Base-by-base conservation (phyloP, 2,888 invertebrate genomes). In the Caenorhabditis sp. region DNA sequence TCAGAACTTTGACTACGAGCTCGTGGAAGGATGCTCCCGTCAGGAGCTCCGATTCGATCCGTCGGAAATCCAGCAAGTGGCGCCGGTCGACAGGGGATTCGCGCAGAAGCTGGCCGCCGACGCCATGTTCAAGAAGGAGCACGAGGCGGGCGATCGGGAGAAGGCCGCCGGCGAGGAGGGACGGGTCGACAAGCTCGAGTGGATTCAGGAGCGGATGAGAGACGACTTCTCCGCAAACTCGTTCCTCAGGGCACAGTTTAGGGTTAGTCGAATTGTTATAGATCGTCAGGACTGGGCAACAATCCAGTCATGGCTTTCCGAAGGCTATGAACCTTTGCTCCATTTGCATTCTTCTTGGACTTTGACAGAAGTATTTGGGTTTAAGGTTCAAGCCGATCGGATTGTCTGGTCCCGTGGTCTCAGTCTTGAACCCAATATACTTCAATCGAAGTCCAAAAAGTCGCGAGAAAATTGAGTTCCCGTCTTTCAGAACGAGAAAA, bases 1-100 rank as follows among this genome's bases (percentile, higher is more conserved):
- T 22, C 90, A 95, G 94, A 98, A 99, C 91, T 92, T 98, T 85
- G 98, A 99, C 90, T 99, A 99, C 91, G 93, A 95, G 0, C 95
- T 99, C 86, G 92, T 96, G 15, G 94, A 94, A 61, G 99, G 99
- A 0, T 98, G 98, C 2, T 92, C 95, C 83, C 91, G 99, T 0
- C 98, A 99, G 90, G 99, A 99, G 90, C 95, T 95, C 89, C 92
- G 99, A 81, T 99, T 98, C 96, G 98, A 99, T 90, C 96, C 99
- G 0, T 93, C 93, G 32, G 93, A 95, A 85, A 97, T 98, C 46
- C 63, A 77, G 20, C 76, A 82, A 24, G 30, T 79, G 11, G 78
- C 72, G 20, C 70, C 78, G 43, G 80, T 87, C 87, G 96, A 96
- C 0, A 95, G 96, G 89, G 94, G 95, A 89, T 93, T 93, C 0